Base-by-base conservation (phyloP, 2,888 invertebrate species). In the Miltochrista miniata region DNA sequence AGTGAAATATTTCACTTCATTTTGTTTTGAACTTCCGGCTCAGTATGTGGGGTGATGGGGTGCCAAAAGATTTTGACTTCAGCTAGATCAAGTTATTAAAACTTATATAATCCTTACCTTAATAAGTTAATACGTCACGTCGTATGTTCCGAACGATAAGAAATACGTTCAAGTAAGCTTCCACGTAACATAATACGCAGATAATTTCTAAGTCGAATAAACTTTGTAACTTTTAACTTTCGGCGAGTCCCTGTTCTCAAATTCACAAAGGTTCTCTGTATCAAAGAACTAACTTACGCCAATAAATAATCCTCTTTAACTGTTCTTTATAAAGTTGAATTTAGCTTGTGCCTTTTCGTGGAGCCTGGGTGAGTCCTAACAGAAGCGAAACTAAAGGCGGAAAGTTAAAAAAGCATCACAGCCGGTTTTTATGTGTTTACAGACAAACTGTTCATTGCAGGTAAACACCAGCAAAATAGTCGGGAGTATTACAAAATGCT, bases 241-340 rank as follows among this genome's bases (percentile, higher is more conserved):
- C 55, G 51, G 63, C 60, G 63, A 73, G 67, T 74, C 62, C 65
- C 70, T 76, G 72, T 76, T 81, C 73, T 77, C 70, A 61, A 79
- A 80, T 81, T 80, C 76, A 74, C 76, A 79, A 81, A 81, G 77
- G 72, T 71, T 68, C 70, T 64, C 53, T 53, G 72, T 70, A 68
- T 72, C 70, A 70, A 68, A 71, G 69, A 61, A 44, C 37, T 29
- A 39, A 37, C 15, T 24, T n/a, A 7, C 1, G 11, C 0, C 48
- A 24, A 43, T 48, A 10, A 8, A 66, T 53, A 54, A 33, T 50
- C 35, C 37, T 47, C 64, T 56, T 45, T 63, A 45, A 12, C 1
- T 7, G 1, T 12, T 14, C 0, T 0, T 0, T 0, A 10, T 62
- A 69, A 53, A 50, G 68, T 59, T 29, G 35, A 14, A 7, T 64